Conservation (phyloP, 2,113 vertebrate species). For the Cebus imitator region DNA sequence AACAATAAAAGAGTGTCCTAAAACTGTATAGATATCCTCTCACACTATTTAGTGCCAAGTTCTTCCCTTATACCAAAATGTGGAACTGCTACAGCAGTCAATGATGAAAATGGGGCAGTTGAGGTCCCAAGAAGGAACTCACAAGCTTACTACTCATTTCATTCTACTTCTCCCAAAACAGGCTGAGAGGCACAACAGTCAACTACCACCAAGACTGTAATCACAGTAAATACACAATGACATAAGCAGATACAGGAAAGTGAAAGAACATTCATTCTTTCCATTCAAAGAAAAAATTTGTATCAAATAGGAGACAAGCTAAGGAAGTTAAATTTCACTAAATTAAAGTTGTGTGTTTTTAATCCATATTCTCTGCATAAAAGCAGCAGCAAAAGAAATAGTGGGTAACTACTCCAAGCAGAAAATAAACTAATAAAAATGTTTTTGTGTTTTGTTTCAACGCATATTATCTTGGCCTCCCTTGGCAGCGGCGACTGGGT, state of each 20-base stretch:
- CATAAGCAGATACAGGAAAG: too few species aligned
- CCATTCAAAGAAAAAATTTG: not conserved
- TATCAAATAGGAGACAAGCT: not conserved
- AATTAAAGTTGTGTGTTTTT: not conserved
- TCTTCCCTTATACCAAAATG: not conserved
- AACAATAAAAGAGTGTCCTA: slow-evolving; percentile 47
- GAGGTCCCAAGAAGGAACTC: not conserved
- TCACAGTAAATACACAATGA: too few species aligned
- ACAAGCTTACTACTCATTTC: not conserved
- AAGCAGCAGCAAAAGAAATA: not conserved
- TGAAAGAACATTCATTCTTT: not conserved
- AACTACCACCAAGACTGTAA: not conserved
- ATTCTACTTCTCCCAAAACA: not conserved
- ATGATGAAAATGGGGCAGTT: not conserved
- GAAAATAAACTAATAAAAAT: not conserved
- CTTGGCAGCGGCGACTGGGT: not conserved
- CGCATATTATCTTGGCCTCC: not conserved
- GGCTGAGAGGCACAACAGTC: not conserved
- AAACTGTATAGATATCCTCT: not conserved
- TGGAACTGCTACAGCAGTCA: not conserved
- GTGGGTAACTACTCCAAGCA: not conserved
- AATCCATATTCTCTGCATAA: not conserved
- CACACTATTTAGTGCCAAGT: not conserved
- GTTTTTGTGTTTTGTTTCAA: not conserved
- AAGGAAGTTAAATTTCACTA: not conserved